These are phyloP conservation scores for Naja naja DNA, from an alignment of 2,113 vertebrate genomes.

Conservation along the genomic window DNA sequence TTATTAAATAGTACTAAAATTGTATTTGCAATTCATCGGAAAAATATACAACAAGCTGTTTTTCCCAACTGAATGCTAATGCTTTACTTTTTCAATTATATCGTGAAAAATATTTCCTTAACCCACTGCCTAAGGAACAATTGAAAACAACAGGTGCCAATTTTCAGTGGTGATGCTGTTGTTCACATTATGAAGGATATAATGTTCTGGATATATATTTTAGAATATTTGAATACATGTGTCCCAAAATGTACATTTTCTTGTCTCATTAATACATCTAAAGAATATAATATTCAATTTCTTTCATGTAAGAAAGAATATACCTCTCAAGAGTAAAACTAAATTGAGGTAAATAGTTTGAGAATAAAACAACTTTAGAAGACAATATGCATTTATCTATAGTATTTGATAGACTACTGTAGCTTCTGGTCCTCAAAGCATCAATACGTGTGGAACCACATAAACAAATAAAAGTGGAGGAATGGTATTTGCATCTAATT, in stretches of 20 bases:
- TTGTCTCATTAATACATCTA: constrained; percentile 15
- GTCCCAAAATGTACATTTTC: constrained; percentile 12
- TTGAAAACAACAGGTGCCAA: neutral
- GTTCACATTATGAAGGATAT: neutral
- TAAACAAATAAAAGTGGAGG: neutral
- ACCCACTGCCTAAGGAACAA: neutral
- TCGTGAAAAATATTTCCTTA: constrained; percentile 37
- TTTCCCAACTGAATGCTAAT: constrained; percentile 32
- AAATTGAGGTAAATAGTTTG: neutral
- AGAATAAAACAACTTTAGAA: neutral
- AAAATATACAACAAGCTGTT: constrained; percentile 34
- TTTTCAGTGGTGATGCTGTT: constrained; percentile 8
- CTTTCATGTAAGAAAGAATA: neutral
- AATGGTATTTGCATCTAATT: neutral
- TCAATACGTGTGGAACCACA: neutral
- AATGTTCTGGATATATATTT: neutral
- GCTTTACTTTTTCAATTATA: constrained; percentile 15
- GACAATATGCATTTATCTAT: neutral
- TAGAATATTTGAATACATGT: constrained; percentile 15
- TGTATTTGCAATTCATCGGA: constrained; percentile 43
- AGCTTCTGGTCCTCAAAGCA: neutral
- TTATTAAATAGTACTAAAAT: constrained; percentile 49
- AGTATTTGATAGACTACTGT: neutral
- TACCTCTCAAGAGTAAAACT: neutral
- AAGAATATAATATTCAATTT: neutral